Evolutionary conservation across 2,888 invertebrate species (phyloP), one percentile per base, ranked within the genome.

Genomic region (Spisula subtruncata): DNA sequence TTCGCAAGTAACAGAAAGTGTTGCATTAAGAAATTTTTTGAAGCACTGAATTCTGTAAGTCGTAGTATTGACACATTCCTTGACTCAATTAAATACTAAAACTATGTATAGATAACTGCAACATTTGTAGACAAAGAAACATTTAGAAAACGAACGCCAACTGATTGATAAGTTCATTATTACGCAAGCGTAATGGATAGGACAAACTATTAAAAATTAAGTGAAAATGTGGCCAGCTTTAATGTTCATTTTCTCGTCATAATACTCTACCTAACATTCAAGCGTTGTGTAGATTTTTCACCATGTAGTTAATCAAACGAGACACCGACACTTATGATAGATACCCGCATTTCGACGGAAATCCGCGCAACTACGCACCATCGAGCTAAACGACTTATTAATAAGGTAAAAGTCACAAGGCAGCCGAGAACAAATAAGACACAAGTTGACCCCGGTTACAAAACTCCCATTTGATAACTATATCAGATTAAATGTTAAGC

Each of bases 381-480:
- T 35, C 75, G 75, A 75, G 75, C 75, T 32, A 32, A 75, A 75
- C 35, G 4, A 35, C 32, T 75, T 75, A 32, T 75, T 75, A 75
- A 75, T 18, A 75, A 75, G 10, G 75, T 75, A 75, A 75, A 75
- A 75, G 75, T 75, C 75, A 75, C 75, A 75, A 75, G 75, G 75
- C 35, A 32, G 75, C 18, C 75, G 75, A 75, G 75, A 75, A 75
- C 35, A 75, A 75, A 75, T 75, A 75, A 32, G 75, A 32, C 75
- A 75, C 75, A 32, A 35, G 75, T 75, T 32, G 32, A 75, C 75
- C 75, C 25, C 35, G 18, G 75, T 75, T 75, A 16, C 35, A 75
- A 75, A 75, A 75, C 32, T 75, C 29, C 32, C 32, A 35, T 75
- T 75, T 75, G 75, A 75, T 75, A 75, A 25, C 75, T 32, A 18